phyloP scores from a whole-genome alignment of 2,888 invertebrate species.

The Nycteola revayana region DNA sequence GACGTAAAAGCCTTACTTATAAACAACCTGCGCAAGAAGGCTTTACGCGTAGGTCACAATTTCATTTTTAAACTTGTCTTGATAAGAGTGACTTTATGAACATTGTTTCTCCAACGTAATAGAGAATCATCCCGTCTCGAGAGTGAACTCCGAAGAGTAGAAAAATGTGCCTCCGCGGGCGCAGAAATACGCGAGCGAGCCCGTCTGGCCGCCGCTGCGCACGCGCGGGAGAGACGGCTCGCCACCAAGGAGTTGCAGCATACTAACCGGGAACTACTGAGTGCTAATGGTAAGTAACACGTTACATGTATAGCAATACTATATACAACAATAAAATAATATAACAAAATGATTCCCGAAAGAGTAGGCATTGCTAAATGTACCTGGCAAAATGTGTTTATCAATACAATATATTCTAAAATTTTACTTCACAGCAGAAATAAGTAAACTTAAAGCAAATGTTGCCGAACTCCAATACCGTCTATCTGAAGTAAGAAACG shows the following conservation, averaged over 20 bases:
- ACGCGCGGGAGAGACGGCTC: constrained; percentile 65
- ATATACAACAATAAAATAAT: too few relatives aligned
- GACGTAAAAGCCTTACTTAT: too few relatives aligned
- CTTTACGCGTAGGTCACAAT: too few relatives aligned
- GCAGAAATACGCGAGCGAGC: constrained; percentile 66
- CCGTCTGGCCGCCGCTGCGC: constrained; percentile 68
- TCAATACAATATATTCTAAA: too few relatives aligned
- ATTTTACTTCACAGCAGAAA: constrained; percentile 55
- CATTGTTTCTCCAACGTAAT: too few relatives aligned
- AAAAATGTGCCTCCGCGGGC: constrained; percentile 61
- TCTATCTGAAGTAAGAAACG: constrained; percentile 26
- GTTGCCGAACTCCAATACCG: constrained; percentile 53
- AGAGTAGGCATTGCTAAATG: too few relatives aligned
- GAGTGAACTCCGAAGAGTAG: constrained; percentile 61
- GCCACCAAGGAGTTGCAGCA: constrained; percentile 59
- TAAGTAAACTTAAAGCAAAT: constrained; percentile 48
- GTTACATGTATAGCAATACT: too few relatives aligned
- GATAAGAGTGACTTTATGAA: too few relatives aligned
- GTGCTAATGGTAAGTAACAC: constrained; percentile 50
- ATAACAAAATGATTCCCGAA: too few relatives aligned
- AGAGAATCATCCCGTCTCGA: constrained; percentile 63
- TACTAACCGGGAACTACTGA: constrained; percentile 48
- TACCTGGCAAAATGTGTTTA: too few relatives aligned
- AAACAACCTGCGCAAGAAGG: too few relatives aligned
- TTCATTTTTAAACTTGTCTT: too few relatives aligned